phyloP scores from a whole-genome alignment of 2,113 vertebrate species.

The Triplophysa tibetana region DNA sequence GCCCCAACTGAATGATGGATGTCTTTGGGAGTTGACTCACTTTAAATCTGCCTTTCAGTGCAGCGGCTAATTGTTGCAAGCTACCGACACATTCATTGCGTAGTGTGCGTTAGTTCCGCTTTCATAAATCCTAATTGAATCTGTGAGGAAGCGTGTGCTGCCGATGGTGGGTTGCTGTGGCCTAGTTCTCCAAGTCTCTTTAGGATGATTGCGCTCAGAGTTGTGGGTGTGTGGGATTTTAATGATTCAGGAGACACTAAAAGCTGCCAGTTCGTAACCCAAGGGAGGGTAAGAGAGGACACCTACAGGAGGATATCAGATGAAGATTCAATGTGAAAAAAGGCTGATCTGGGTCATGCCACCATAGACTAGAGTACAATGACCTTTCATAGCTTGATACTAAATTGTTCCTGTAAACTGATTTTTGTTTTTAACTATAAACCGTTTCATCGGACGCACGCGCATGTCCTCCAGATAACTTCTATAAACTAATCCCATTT shows the following conservation, averaged over 20 bases:
- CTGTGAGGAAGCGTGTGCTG: conserved; percentile 20
- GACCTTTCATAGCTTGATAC: neutral
- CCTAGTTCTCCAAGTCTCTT: conserved; percentile 43
- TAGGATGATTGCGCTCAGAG: conserved; percentile 21
- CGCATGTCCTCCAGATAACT: no score
- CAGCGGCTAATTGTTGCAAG: neutral
- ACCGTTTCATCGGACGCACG: no score
- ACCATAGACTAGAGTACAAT: neutral
- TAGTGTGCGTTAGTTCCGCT: conserved; percentile 28
- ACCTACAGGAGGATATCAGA: neutral
- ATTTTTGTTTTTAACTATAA: no score
- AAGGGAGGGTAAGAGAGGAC: neutral
- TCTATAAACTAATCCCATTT: no score
- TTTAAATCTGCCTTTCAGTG: neutral
- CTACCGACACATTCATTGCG: conserved; percentile 12
- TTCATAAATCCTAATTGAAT: conserved; percentile 23
- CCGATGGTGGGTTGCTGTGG: conserved; percentile 32
- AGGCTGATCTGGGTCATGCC: neutral
- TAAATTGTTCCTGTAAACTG: neutral
- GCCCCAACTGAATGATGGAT: neutral
- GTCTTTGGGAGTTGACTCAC: conserved; percentile 15
- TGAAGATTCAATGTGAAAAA: neutral
- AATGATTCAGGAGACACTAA: conserved; percentile 17
- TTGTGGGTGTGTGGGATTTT: conserved; percentile 17
- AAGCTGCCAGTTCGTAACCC: neutral